These are phyloP conservation scores for Macaca fascicularis DNA, from an alignment of 2,113 vertebrate genomes.

Conservation along the genomic window DNA sequence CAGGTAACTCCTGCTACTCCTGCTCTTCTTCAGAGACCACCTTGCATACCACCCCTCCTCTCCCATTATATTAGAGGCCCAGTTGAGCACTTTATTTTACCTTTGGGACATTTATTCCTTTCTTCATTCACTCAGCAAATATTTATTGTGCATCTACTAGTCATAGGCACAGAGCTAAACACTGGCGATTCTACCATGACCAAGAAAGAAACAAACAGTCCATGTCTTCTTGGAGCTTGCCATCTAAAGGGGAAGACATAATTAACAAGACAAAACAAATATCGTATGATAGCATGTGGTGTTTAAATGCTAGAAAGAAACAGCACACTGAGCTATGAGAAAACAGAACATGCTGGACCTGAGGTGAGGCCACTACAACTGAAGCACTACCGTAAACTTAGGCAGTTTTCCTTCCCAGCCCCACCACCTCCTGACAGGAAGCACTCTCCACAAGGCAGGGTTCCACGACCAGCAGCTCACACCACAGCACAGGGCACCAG, in stretches of 20 bases:
- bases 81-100: not conserved
- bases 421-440: not conserved
- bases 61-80: not conserved
- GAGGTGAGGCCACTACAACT: not conserved
- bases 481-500: accelerated
- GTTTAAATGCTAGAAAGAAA: not conserved
- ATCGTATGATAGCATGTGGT: not conserved
- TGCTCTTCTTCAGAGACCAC: not conserved
- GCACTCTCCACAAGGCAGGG: not conserved
- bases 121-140: not conserved
- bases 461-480: not conserved
- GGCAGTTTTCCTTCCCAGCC: not conserved
- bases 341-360: not conserved
- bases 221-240: not conserved
- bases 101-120: not conserved
- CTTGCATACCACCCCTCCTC: no score
- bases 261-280: not conserved
- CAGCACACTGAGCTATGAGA: not conserved
- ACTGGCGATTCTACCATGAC: not conserved
- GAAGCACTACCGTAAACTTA: not conserved
- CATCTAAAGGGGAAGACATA: not conserved
- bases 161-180: not conserved
- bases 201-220: not conserved
- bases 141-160: not conserved
- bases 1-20: not conserved